Evolutionary conservation across 2,888 invertebrate genomes (phyloP).

Genomic region (Papilio elwesi): DNA sequence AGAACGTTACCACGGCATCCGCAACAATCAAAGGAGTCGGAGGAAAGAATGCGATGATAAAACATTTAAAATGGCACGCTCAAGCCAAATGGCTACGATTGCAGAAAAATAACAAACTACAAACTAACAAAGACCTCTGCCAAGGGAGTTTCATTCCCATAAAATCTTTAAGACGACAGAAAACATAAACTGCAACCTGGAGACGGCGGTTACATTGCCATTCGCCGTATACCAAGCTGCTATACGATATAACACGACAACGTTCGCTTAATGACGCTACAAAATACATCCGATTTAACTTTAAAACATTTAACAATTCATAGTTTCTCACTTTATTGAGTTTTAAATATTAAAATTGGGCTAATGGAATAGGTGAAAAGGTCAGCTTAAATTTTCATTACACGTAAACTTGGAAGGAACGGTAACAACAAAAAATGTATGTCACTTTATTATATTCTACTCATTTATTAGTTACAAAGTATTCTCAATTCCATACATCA

Average conservation of each 20-base stretch:
- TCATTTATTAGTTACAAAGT: no score
- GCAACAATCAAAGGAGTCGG: background rate
- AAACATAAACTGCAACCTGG: constrained; percentile 27
- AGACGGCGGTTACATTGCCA: background rate
- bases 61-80: constrained; percentile 24
- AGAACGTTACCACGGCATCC: no score
- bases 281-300: background rate
- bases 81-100: constrained; percentile 30
- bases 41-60: constrained; percentile 21
- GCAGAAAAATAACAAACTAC: constrained; percentile 22
- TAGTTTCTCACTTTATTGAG: no score
- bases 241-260: constrained; percentile 5
- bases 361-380: no score
- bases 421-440: no score
- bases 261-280: background rate
- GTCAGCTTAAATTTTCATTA: no score
- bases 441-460: no score
- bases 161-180: constrained; percentile 23
- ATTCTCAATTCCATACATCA: no score
- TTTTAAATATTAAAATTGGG: no score
- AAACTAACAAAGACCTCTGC: constrained; percentile 17
- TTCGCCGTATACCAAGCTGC: background rate
- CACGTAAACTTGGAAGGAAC: no score
- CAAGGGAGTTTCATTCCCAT: constrained; percentile 19
- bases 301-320: background rate